Evolutionary conservation across 2,888 invertebrate genomes (phyloP).

Genomic region (Acleris sparsana): DNA sequence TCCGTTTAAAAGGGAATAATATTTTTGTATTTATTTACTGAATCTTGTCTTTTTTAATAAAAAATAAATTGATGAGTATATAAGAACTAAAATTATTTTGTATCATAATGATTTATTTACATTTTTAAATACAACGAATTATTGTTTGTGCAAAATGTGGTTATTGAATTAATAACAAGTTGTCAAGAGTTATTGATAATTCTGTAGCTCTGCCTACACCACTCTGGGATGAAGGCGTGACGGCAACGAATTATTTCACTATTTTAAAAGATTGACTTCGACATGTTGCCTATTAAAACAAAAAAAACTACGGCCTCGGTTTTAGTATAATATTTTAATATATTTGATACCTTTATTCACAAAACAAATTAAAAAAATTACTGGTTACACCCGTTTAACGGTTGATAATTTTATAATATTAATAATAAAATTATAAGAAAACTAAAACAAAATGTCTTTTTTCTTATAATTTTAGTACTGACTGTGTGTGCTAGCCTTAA

Average conservation of each 20-base stretch:
- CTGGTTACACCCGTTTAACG: conserved; percentile 28
- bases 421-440: conserved; percentile 7
- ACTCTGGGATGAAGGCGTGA: too few relatives aligned
- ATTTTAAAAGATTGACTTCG: conserved; percentile 3
- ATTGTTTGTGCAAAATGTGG: too few relatives aligned
- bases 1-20: conserved; percentile 34
- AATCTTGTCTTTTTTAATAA: not conserved
- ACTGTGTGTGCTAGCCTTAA: conserved; percentile 4
- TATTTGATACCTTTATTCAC: not conserved
- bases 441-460: not conserved
- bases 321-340: not conserved
- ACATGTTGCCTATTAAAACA: conserved; percentile 2
- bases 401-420: conserved; percentile 9
- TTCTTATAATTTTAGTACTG: conserved; percentile 15
- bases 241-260: conserved; percentile 30
- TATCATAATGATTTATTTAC: not conserved
- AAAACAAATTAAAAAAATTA: not conserved
- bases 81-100: not conserved
- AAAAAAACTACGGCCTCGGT: conserved; percentile 1
- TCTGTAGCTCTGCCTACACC: too few relatives aligned
- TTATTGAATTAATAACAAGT: too few relatives aligned
- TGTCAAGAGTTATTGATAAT: too few relatives aligned
- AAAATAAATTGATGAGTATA: not conserved
- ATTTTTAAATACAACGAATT: conserved; percentile 34
- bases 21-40: conserved; percentile 25